Evolutionary conservation across 2,888 invertebrate genomes (phyloP).

Genomic region (Caenorhabditis sp.): DNA sequence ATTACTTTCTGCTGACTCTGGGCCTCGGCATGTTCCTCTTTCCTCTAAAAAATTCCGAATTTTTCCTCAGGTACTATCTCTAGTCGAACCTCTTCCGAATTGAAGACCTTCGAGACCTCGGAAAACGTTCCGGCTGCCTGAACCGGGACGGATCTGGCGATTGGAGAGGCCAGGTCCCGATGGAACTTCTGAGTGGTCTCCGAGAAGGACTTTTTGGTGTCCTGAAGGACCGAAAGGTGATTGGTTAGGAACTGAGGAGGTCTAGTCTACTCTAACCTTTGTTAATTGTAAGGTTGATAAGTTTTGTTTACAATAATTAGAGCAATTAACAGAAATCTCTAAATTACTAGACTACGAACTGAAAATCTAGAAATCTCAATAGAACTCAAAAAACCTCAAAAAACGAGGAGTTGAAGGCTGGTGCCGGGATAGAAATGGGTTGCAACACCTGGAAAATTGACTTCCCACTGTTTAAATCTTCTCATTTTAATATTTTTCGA

Average conservation of each 20-base stretch:
- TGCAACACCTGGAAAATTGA: constrained; percentile 24
- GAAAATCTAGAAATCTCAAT: neutral
- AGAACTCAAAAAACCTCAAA: constrained; percentile 32
- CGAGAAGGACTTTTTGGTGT: constrained; percentile 47
- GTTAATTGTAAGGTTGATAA: no score
- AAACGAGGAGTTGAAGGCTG: constrained; percentile 46
- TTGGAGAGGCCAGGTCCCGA: constrained; percentile 55
- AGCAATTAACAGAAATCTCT: no score
- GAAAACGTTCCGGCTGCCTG: constrained; percentile 45
- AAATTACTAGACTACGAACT: neutral
- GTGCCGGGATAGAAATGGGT: constrained; percentile 50
- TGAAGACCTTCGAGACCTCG: constrained; percentile 48
- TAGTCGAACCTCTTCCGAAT: constrained; percentile 51
- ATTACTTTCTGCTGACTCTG: constrained; percentile 11
- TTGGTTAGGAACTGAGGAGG: constrained; percentile 7
- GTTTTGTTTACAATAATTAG: no score
- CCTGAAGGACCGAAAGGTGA: constrained; percentile 20
- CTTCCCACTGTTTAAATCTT: no score
- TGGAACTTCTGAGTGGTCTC: constrained; percentile 46
- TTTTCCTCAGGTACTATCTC: no score
- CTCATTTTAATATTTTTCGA: no score
- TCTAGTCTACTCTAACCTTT: neutral
- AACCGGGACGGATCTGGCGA: constrained; percentile 38
- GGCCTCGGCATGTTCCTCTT: constrained; percentile 30
- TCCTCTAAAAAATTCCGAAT: constrained; percentile 9